Evolutionary conservation across 2,113 vertebrate species (phyloP).

Genomic region (Anas platyrhynchos): DNA sequence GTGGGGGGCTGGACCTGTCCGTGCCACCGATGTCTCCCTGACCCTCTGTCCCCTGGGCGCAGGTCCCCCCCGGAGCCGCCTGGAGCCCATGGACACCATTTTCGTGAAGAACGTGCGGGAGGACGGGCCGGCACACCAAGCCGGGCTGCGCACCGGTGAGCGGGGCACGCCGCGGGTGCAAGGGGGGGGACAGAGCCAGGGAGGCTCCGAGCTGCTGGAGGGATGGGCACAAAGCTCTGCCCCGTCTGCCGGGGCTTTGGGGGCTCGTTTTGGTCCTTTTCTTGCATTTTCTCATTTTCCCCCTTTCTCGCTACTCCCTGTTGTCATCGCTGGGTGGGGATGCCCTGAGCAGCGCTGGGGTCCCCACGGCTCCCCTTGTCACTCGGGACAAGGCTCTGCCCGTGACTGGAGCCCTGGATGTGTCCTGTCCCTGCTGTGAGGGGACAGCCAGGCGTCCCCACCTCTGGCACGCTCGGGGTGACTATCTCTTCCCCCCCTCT

Average conservation of each 20-base stretch:
- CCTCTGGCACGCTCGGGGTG: accelerated
- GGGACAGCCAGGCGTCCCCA: neutral
- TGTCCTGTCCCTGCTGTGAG: neutral
- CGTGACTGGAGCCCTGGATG: neutral
- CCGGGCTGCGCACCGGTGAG: conserved; percentile 93
- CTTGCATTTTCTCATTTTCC: neutral
- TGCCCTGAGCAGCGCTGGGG: neutral
- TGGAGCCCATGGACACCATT: conserved; percentile 99
- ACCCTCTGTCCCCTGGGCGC: neutral
- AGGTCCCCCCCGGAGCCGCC: conserved; percentile 75
- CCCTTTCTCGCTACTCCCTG: neutral
- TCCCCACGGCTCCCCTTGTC: neutral
- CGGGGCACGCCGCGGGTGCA: accelerated
- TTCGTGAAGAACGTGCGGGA: conserved; percentile 97
- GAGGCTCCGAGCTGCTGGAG: accelerated
- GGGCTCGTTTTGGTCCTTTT: neutral
- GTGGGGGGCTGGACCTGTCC: accelerated
- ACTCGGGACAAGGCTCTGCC: neutral
- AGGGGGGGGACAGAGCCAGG: neutral
- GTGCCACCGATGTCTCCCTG: neutral
- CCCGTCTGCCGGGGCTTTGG: neutral
- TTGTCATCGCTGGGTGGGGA: neutral
- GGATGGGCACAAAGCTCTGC: accelerated
- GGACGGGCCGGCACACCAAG: conserved; percentile 90
- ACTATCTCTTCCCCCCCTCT: neutral